These are phyloP conservation scores for Dynastes grantii DNA, from an alignment of 2,888 invertebrate species.

Conservation along the genomic window DNA sequence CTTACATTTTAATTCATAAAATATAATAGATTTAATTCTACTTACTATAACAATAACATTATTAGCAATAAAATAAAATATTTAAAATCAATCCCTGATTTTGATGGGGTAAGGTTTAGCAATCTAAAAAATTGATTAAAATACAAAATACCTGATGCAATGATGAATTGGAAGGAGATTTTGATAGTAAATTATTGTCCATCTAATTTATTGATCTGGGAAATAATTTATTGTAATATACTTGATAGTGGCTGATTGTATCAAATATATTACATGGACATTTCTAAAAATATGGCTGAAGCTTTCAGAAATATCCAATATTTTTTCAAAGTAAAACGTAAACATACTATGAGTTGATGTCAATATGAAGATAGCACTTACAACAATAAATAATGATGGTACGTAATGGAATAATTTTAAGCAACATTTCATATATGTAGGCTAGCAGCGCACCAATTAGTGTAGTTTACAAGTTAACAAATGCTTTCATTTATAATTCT, in stretches of 20 bases:
- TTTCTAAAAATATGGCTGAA: slow-evolving; percentile 41
- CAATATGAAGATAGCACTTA: too few relatives aligned
- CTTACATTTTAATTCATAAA: too few relatives aligned
- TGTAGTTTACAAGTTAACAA: too few relatives aligned
- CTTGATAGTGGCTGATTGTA: slow-evolving; percentile 30
- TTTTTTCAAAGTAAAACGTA: too few relatives aligned
- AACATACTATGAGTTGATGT: too few relatives aligned
- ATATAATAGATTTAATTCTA: background rate
- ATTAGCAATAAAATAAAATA: slow-evolving; percentile 3
- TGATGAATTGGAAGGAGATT: slow-evolving; percentile 22
- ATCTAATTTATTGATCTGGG: background rate
- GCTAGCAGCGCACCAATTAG: too few relatives aligned
- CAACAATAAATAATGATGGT: too few relatives aligned
- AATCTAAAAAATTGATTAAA: too few relatives aligned
- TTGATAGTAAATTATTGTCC: slow-evolving; percentile 40
- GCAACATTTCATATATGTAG: too few relatives aligned
- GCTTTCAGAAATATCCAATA: slow-evolving; percentile 15
- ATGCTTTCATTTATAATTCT: too few relatives aligned
- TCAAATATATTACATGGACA: slow-evolving; percentile 22
- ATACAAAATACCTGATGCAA: background rate
- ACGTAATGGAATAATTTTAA: too few relatives aligned
- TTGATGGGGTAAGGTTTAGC: background rate
- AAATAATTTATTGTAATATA: background rate
- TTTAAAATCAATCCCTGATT: slow-evolving; percentile 25
- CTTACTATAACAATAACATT: background rate